phyloP scores from a whole-genome alignment of 2,113 vertebrate genomes.

The Turdus rufiventris region DNA sequence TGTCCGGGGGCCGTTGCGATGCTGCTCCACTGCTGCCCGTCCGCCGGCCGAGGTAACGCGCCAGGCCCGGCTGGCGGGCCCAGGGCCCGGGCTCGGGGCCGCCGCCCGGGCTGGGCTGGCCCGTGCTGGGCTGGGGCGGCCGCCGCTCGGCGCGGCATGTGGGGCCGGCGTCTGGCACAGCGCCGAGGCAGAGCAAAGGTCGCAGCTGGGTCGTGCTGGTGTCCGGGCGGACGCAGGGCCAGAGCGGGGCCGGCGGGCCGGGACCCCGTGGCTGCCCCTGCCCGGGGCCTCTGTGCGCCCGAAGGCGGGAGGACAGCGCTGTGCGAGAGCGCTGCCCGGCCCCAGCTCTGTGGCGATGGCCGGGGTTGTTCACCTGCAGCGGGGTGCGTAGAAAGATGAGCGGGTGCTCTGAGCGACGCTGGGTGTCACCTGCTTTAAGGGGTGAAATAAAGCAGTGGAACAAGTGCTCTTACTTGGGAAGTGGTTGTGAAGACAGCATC shows the following conservation, averaged over 20 bases:
- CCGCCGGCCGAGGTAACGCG: not conserved
- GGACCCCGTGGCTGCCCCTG: fast-evolving
- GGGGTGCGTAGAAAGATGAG: fast-evolving
- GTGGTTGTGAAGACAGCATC: fast-evolving
- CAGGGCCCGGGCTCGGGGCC: no score
- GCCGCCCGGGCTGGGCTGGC: not conserved
- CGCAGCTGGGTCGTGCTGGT: not conserved
- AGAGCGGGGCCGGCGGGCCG: not conserved
- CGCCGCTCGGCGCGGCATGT: not conserved
- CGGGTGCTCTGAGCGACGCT: fast-evolving
- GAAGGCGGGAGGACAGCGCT: not conserved
- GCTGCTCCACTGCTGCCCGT: not conserved
- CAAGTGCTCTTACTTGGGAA: fast-evolving
- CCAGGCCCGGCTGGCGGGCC: not conserved
- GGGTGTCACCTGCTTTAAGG: not conserved
- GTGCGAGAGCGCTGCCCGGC: not conserved
- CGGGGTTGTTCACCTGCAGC: fast-evolving
- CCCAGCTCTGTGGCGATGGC: fast-evolving
- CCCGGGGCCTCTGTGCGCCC: fast-evolving
- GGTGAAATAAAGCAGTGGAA: fast-evolving
- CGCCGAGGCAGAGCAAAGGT: not conserved
- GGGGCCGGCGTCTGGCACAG: not conserved
- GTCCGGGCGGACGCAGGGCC: not conserved
- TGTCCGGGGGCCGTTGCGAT: not conserved
- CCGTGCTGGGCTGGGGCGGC: no score